Evolutionary conservation across 2,113 vertebrate genomes (phyloP), one percentile per base, ranked within the genome.

Genomic region (Corythoichthys haematopterus): DNA sequence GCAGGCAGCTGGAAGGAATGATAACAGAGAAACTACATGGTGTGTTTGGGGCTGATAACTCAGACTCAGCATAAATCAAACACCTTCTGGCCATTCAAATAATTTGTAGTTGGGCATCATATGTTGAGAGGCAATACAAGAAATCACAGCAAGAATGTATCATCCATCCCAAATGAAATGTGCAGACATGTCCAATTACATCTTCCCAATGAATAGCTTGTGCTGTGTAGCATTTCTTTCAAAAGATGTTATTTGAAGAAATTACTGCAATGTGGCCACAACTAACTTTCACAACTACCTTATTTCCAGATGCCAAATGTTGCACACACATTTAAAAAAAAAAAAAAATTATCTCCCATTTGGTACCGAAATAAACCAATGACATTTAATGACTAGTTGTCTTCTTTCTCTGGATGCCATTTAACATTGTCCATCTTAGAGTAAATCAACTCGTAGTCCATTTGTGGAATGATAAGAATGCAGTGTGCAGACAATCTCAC

Each of bases 61-160:
- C 73, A 79, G 79, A 82, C 87, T 87, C 88, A 81, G 88, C 81
- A 83, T 80, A 87, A 86, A 91, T 90, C 83, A 89, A 87, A 88
- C 84, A 87, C 86, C 85, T 88, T 84, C 68, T 75, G 79, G 81
- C 65, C 72, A 88, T 83, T 88, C 76, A 80, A 87, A 88, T 87
- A 79, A 83, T 80, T 84, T 88, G 83, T 87, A 84, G 88, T 87
- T 74, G 72, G 81, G 82, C 87, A 80, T 86, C 82, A 75, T 73
- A 66, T 69, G 82, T 75, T 73, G 80, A 74, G 80, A 81, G 51
- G 58, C 65, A 65, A 76, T n/a, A 67, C 70, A 83, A 69, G 80
- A 82, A 84, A 76, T 71, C 73, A 53, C 69, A 65, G 68, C 10
- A 74, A 74, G 64, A 66, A 84, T 79, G 80, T 73, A 82, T 83